These are phyloP conservation scores for Neoarius graeffei DNA, from an alignment of 2,113 vertebrate genomes.

Conservation along the genomic window DNA sequence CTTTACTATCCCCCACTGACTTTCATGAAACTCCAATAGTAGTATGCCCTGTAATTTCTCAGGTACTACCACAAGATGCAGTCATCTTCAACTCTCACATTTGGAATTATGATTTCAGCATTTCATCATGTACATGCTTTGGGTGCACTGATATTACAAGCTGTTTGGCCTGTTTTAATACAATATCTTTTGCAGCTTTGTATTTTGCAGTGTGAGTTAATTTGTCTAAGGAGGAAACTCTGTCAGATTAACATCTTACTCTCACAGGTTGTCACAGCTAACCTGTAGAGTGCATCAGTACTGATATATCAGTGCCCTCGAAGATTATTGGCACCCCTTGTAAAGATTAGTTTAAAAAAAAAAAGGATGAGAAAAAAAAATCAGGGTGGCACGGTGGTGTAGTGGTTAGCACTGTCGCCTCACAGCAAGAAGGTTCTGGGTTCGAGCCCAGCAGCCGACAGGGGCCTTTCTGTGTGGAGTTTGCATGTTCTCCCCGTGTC, in stretches of 20 bases:
- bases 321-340: no score
- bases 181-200: not conserved
- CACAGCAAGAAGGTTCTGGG: no score
- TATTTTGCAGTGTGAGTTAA: not conserved
- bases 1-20: conserved; percentile 34
- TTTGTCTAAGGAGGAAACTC: not conserved
- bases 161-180: not conserved
- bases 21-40: conserved; percentile 9
- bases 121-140: not conserved
- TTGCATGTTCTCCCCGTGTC: no score
- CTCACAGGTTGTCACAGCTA: not conserved
- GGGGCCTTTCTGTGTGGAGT: no score
- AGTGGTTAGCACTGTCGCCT: no score
- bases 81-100: not conserved
- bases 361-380: no score
- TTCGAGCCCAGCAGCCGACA: no score
- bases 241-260: not conserved
- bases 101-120: not conserved
- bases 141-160: not conserved
- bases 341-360: no score
- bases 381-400: no score
- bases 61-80: not conserved
- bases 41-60: not conserved
- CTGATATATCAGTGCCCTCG: not conserved
- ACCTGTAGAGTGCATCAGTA: conserved; percentile 11